Percentiles rank a stretch among this genome's conserved stretches.
Conservation (phyloP, 2,888 invertebrate species). For the Listrodromus nycthemerus region DNA sequence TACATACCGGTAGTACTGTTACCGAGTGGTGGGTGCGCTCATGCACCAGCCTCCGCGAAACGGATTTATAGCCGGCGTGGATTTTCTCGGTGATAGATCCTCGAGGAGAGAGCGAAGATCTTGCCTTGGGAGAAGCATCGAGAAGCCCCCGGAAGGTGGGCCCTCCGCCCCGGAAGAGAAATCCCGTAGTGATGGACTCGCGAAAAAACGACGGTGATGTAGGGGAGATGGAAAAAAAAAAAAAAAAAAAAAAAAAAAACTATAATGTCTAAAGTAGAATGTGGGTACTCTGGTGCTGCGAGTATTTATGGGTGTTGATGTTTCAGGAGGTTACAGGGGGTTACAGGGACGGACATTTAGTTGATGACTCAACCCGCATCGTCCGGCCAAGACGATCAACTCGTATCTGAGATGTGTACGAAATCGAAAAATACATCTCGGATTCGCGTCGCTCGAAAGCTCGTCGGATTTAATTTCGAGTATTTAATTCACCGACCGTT, state of each 20-base stretch:
- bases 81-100: slow-evolving; percentile 58
- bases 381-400: not conserved
- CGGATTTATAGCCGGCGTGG: slow-evolving; percentile 59
- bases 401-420: not conserved
- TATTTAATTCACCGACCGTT: too few species aligned
- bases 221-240: slow-evolving; percentile 2
- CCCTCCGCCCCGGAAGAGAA: slow-evolving; percentile 1
- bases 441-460: not conserved
- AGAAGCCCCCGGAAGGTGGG: not conserved
- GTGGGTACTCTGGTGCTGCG: slow-evolving; percentile 2
- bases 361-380: slow-evolving; percentile 18
- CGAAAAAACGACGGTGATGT: not conserved
- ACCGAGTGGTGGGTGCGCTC: slow-evolving; percentile 7
- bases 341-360: slow-evolving; percentile 26
- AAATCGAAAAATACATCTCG: not conserved
- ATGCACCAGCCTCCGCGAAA: slow-evolving; percentile 33
- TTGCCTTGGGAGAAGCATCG: slow-evolving; percentile 10
- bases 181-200: slow-evolving; percentile 41
- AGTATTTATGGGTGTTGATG: slow-evolving; percentile 50
- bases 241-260: slow-evolving; percentile 2
- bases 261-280: slow-evolving; percentile 2
- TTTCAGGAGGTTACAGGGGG: slow-evolving; percentile 2
- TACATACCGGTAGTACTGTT: slow-evolving; percentile 9
- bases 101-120: slow-evolving; percentile 6
- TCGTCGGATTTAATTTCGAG: too few species aligned